phyloP scores from a whole-genome alignment of 2,113 vertebrate species.

The Chrysochloris asiatica region DNA sequence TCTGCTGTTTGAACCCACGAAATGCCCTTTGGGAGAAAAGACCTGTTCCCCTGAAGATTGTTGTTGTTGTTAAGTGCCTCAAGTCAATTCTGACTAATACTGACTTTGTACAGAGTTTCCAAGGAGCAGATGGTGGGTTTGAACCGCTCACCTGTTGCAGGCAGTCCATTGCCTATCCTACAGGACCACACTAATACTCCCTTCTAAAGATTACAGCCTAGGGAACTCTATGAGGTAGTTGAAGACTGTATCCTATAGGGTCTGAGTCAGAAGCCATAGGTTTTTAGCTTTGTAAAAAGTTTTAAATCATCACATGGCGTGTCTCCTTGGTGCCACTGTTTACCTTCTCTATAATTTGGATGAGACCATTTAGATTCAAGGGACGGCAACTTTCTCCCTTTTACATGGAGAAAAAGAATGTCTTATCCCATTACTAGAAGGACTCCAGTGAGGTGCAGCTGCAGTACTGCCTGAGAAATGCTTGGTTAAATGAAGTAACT shows the following conservation, averaged over 20 bases:
- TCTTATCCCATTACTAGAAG: not conserved
- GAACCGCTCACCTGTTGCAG: no score
- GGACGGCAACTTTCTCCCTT: not conserved
- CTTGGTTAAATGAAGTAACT: not conserved
- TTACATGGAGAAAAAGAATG: not conserved
- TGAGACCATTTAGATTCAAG: not conserved
- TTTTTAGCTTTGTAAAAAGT: not conserved
- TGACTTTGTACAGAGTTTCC: no score
- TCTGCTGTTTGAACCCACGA: not conserved
- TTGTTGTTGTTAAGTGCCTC: no score
- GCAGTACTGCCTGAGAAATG: not conserved
- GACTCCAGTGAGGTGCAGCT: not conserved
- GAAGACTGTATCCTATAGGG: not conserved
- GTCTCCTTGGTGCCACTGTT: no score
- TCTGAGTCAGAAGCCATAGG: not conserved
- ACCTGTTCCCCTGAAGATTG: no score
- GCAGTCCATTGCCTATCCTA: no score
- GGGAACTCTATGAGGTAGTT: not conserved
- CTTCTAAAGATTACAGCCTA: not conserved
- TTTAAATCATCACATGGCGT: fast-evolving
- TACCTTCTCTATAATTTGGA: no score
- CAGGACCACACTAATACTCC: no score
- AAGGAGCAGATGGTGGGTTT: no score
- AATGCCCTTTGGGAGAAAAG: not conserved
- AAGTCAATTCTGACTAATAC: no score